Evolutionary conservation across 2,888 invertebrate genomes (phyloP), one percentile per base, ranked within the genome.

Genomic region (Hanleya hanleyi): DNA sequence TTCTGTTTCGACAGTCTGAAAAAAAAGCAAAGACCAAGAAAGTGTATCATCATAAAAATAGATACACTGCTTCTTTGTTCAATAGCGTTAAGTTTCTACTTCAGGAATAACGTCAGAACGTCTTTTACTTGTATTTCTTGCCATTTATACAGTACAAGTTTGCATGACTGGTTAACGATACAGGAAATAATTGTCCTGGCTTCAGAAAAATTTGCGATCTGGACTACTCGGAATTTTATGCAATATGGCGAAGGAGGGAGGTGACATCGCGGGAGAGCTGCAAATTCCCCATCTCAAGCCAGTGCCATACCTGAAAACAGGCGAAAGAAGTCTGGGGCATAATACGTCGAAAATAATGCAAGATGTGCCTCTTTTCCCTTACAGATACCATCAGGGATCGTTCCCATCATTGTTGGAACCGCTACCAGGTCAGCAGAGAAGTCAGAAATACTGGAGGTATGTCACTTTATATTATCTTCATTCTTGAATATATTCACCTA

Each of bases 331-430:
- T 32, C 29, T 57, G 12, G 18, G 26, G 2, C 26, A 57, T 15
- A 32, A 29, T 18, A 32, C 22, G 15, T 29, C 57, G 12, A 57
- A 57, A 29, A 15, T 29, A 29, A 57, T 32, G 9, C 57, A 57
- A 29, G 57, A 57, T 57, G 57, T 57, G 57, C 15, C n/a, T n/a
- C n/a, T 57, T 15, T 57, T 57, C 26, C 57, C 57, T 57, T 57
- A 29, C 57, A 57, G 57, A 32, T 57, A 57, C 32, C 26, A 18
- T 32, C 57, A 57, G 32, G 32, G 57, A 15, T 57, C 57, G 7
- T 57, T 57, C 32, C 57, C 57, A 32, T 22, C 26, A 2, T 32
- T 57, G 15, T 32, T 57, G 15, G 57, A 57, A 15, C 57, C 57
- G 12, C 15, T 57, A n/a, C n/a, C n/a, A 4, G 22, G 29, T 26